A percentile compares a stretch with the other conserved stretches of the same genome.
These are phyloP conservation scores for Leucophenga maculata DNA, from an alignment of 2,888 invertebrate genomes.

Conservation along the genomic window DNA sequence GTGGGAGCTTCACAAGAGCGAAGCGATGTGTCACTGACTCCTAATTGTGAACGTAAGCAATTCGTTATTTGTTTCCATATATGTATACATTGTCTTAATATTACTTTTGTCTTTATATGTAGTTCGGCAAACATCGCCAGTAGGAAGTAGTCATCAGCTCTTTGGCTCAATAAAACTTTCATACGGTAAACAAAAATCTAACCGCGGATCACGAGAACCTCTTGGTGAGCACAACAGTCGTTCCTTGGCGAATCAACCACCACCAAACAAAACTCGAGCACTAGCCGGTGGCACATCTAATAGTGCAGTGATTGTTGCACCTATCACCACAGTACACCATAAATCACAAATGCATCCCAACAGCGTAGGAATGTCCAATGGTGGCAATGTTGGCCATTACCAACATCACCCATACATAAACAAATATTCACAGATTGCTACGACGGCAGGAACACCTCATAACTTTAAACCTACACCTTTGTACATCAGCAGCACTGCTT, in stretches of 20 bases:
- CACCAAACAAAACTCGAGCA: slow-evolving; percentile 58
- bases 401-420: background rate
- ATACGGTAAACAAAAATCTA: slow-evolving; percentile 49
- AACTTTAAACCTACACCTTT: slow-evolving; percentile 39
- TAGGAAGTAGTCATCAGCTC: slow-evolving; percentile 48
- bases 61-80: background rate
- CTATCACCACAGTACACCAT: background rate
- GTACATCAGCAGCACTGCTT: slow-evolving; percentile 7
- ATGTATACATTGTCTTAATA: background rate
- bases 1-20: slow-evolving; percentile 63
- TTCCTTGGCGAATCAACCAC: slow-evolving; percentile 41
- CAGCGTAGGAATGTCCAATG: slow-evolving; percentile 8
- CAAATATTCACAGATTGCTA: background rate
- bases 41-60: slow-evolving; percentile 65
- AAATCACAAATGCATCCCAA: slow-evolving; percentile 18
- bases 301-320: slow-evolving; percentile 14
- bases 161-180: slow-evolving; percentile 55
- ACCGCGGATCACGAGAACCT: slow-evolving; percentile 46
- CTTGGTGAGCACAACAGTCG: slow-evolving; percentile 57
- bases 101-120: background rate
- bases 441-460: background rate
- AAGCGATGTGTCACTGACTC: slow-evolving; percentile 62
- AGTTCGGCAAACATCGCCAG: slow-evolving; percentile 46
- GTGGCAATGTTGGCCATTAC: background rate
- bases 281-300: slow-evolving; percentile 46